Percentiles rank a stretch among this genome's conserved stretches.
phyloP scores from a whole-genome alignment of 1,140 invertebrate genomes.

The Adoxophyes honmai region DNA sequence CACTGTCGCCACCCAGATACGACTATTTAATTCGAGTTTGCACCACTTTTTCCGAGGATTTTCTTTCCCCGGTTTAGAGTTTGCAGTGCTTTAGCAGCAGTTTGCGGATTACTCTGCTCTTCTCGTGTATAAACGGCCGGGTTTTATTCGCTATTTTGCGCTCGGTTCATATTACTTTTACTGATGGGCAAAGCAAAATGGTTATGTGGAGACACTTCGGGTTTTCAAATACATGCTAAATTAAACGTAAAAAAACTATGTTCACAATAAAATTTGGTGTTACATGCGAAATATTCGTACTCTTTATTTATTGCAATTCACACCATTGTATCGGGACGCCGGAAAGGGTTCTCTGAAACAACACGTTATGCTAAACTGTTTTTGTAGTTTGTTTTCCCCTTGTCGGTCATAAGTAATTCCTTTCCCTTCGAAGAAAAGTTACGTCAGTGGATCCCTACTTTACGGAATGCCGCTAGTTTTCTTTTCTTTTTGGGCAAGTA shows the following conservation, averaged over 20 bases:
- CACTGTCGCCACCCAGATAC: slow-evolving; percentile 43
- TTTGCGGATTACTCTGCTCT: slow-evolving; percentile 10
- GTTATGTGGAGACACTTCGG: too few relatives aligned
- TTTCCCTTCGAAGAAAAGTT: slow-evolving; percentile 48
- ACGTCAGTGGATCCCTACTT: slow-evolving; percentile 38
- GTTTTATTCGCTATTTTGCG: neutral
- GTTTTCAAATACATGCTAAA: too few relatives aligned
- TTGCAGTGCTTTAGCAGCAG: slow-evolving; percentile 6
- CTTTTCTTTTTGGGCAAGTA: slow-evolving; percentile 48
- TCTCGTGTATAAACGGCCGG: neutral
- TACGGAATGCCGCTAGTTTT: slow-evolving; percentile 40
- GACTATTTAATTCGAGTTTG: slow-evolving; percentile 61
- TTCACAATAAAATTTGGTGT: neutral
- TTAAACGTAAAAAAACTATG: neutral
- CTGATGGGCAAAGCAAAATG: too few relatives aligned
- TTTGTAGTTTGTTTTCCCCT: slow-evolving; percentile 45
- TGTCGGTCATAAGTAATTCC: slow-evolving; percentile 54
- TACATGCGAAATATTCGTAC: neutral
- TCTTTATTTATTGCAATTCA: slow-evolving; percentile 12
- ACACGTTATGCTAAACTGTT: slow-evolving; percentile 39
- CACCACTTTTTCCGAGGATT: slow-evolving; percentile 43
- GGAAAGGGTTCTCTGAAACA: slow-evolving; percentile 36
- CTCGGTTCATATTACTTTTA: too few relatives aligned
- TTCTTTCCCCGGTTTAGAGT: slow-evolving; percentile 26
- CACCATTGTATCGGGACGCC: slow-evolving; percentile 4